phyloP scores from a whole-genome alignment of 2,888 invertebrate species.

The Synanthedon myopaeformis region DNA sequence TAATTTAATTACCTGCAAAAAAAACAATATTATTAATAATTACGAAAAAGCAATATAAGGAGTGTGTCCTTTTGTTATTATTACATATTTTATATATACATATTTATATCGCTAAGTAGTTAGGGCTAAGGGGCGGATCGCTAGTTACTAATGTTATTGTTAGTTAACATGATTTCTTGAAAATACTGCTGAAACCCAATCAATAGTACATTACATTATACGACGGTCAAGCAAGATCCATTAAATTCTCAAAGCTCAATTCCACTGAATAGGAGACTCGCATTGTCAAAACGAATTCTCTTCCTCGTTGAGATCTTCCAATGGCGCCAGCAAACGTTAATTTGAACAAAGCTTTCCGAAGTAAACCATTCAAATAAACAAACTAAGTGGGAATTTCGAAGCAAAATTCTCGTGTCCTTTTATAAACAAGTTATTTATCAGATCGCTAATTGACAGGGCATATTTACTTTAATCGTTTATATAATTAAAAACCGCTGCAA shows the following conservation, averaged over 20 bases:
- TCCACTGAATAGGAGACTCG: constrained; percentile 16
- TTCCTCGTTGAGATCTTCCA: constrained; percentile 33
- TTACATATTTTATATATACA: too few species aligned
- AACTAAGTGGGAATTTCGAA: too few species aligned
- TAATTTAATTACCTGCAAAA: too few species aligned
- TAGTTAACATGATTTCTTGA: too few species aligned
- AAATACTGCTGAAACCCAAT: not conserved
- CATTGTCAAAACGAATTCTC: constrained; percentile 27
- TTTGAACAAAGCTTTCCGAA: constrained; percentile 5
- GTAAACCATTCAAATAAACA: not conserved
- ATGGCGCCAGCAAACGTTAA: constrained; percentile 38
- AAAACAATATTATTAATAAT: too few species aligned
- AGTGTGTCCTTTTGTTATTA: too few species aligned
- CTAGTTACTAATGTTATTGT: too few species aligned
- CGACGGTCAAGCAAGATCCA: not conserved
- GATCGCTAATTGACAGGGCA: not conserved
- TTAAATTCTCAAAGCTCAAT: constrained; percentile 17
- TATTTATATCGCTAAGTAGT: too few species aligned
- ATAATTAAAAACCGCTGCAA: not conserved
- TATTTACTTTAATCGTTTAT: not conserved
- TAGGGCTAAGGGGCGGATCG: too few species aligned
- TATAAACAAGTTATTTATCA: not conserved
- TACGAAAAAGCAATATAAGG: too few species aligned
- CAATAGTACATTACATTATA: not conserved
- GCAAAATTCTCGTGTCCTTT: not conserved